Evolutionary conservation across 2,113 vertebrate species (phyloP).

Genomic region (Columba janthina): DNA sequence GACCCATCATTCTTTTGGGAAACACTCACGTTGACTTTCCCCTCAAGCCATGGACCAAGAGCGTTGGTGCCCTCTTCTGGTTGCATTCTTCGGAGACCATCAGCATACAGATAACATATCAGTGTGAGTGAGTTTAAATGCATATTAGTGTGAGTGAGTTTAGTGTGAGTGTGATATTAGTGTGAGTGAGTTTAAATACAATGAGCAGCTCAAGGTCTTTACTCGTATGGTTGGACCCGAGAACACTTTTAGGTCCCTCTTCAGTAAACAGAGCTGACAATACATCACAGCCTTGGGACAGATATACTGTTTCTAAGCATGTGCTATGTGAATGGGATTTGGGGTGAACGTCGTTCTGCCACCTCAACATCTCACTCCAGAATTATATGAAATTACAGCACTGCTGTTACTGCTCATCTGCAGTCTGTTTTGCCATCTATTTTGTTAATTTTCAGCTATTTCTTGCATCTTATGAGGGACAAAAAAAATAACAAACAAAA

Average conservation of each 20-base stretch:
- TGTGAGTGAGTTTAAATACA: no score
- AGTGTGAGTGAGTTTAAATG: no score
- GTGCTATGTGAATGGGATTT: neutral
- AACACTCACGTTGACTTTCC: neutral
- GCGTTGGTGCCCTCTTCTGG: conserved; percentile 50
- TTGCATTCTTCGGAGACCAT: neutral
- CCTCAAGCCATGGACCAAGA: neutral
- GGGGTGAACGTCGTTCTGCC: neutral
- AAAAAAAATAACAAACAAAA: neutral
- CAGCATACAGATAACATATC: neutral
- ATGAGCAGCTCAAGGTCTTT: neutral
- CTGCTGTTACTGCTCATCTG: neutral
- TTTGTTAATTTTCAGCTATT: neutral
- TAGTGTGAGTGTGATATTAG: no score
- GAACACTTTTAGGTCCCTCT: neutral
- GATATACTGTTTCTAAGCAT: neutral
- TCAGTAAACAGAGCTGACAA: neutral
- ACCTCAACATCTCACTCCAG: neutral
- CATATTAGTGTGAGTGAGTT: no score
- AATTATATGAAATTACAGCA: neutral
- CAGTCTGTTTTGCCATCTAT: neutral
- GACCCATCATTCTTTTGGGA: neutral
- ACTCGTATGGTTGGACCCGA: neutral
- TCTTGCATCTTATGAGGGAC: neutral
- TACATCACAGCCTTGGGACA: neutral